Percentiles rank a stretch among this genome's conserved stretches.
Evolutionary conservation across 2,888 invertebrate species (phyloP).

Genomic region (Drosophila multiciliata): DNA sequence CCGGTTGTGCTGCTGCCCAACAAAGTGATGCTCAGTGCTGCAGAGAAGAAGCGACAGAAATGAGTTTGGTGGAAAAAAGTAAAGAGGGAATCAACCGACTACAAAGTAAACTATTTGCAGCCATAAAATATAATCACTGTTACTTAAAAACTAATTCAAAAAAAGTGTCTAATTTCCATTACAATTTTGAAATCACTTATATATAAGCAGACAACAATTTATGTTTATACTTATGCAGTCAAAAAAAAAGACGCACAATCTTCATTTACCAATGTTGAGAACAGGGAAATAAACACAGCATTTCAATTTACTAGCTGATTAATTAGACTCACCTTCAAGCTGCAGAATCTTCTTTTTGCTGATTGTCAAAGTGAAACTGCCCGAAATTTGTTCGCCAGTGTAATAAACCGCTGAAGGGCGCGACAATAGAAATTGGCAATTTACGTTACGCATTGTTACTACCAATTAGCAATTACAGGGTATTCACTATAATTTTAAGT

Average conservation of each 20-base stretch:
- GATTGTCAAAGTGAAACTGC: conserved; percentile 52
- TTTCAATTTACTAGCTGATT: conserved; percentile 14
- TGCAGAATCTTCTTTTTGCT: conserved; percentile 45
- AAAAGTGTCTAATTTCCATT: neutral
- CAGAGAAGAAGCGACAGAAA: conserved; percentile 14
- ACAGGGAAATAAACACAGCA: neutral
- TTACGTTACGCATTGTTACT: conserved; percentile 57
- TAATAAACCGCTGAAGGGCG: conserved; percentile 68
- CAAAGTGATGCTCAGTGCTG: conserved; percentile 62
- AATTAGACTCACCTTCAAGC: conserved; percentile 62
- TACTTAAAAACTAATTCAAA: neutral
- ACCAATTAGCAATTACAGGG: conserved; percentile 25
- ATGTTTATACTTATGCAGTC: neutral
- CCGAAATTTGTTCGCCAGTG: conserved; percentile 71
- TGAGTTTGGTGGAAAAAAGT: conserved; percentile 24
- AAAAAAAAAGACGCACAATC: too few relatives aligned
- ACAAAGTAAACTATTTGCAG: neutral
- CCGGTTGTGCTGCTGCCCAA: conserved; percentile 49
- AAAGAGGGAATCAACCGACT: neutral
- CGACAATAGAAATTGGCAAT: conserved; percentile 66
- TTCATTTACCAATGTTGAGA: neutral
- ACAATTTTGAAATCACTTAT: neutral
- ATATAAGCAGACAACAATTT: neutral
- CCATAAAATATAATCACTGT: neutral
- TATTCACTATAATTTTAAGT: conserved; percentile 11